Conservation (phyloP, 2,113 vertebrate species). For the Rhinoderma darwinii region DNA sequence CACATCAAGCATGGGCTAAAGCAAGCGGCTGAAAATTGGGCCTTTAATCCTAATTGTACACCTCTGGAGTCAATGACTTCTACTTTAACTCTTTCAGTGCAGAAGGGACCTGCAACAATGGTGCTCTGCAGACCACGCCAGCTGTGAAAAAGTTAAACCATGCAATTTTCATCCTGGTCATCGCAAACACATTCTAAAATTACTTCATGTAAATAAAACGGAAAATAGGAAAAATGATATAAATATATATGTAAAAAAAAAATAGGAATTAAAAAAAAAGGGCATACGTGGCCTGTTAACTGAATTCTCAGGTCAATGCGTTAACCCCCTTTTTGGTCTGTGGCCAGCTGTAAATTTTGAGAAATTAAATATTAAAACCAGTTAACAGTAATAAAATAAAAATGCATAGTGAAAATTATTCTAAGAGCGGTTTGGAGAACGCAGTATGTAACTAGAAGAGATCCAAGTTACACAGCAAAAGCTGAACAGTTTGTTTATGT, state of each 20-base stretch:
- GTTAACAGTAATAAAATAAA: constrained; percentile 71
- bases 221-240: constrained; percentile 73
- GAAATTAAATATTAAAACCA: constrained; percentile 74
- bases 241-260: constrained; percentile 65
- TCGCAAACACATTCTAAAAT: constrained; percentile 68
- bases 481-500: background rate
- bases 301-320: constrained; percentile 72
- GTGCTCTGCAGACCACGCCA: constrained; percentile 42
- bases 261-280: constrained; percentile 71
- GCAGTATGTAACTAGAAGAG: constrained; percentile 52
- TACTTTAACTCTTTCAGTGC: constrained; percentile 56
- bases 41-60: constrained; percentile 63
- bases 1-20: constrained; percentile 71
- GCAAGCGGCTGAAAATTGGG: constrained; percentile 63
- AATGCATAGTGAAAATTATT: constrained; percentile 66
- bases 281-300: constrained; percentile 72
- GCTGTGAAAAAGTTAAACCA: constrained; percentile 66
- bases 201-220: constrained; percentile 65
- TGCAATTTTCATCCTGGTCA: constrained; percentile 65
- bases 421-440: constrained; percentile 66
- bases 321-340: constrained; percentile 71
- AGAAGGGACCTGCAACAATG: constrained; percentile 37
- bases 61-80: constrained; percentile 65
- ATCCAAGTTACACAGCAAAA: constrained; percentile 49
- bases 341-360: constrained; percentile 76